Evolutionary conservation across 2,113 vertebrate species (phyloP).

Genomic region (Cyanoliseus patagonus): DNA sequence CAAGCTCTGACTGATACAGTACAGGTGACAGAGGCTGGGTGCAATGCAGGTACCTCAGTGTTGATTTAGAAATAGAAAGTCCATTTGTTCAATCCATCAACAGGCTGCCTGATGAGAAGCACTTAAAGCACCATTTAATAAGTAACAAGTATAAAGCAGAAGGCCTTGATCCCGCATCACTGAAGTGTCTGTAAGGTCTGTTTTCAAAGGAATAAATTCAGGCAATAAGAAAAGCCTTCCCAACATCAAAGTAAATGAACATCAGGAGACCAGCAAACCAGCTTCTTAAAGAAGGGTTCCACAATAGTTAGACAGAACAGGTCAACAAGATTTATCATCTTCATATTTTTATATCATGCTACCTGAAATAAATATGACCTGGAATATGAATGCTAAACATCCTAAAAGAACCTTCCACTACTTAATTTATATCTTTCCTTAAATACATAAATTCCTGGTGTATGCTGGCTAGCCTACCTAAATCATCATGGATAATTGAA

Average conservation of each 20-base stretch:
- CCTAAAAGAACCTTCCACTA: neutral
- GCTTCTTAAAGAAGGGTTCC: neutral
- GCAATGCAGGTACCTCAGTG: neutral
- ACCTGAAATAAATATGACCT: neutral
- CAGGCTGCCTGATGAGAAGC: neutral
- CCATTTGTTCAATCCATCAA: neutral
- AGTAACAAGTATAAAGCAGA: neutral
- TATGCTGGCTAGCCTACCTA: neutral
- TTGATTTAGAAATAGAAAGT: neutral
- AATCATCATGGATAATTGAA: neutral
- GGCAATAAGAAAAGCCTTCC: neutral
- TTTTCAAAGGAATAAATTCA: neutral
- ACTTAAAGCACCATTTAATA: neutral
- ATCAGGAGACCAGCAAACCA: neutral
- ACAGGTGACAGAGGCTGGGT: neutral
- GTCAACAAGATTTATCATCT: neutral
- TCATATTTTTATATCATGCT: neutral
- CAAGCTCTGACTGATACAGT: neutral
- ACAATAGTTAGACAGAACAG: neutral
- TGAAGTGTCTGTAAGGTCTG: neutral
- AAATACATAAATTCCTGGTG: neutral
- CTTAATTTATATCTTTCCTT: neutral
- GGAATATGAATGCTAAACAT: neutral
- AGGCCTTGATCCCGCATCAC: neutral
- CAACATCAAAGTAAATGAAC: neutral